Conservation (phyloP, 2,888 invertebrate species). For the Tetheella fluctuosa region DNA sequence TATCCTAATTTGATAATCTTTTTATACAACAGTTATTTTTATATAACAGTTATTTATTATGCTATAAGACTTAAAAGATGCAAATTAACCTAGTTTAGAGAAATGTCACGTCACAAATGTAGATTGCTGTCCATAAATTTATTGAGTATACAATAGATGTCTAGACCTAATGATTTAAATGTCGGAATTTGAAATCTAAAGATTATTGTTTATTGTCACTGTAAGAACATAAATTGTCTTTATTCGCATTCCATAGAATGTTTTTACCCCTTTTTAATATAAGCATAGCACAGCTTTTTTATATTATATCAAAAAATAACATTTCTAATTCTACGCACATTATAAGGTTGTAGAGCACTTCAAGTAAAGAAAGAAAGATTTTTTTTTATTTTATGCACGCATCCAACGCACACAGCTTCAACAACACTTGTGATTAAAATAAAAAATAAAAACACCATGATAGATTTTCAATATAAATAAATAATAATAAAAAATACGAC, state of each 20-base stretch:
- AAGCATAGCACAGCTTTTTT: not conserved
- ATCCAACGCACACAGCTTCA: no score
- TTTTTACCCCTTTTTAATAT: not conserved
- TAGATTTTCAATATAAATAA: no score
- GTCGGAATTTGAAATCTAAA: not conserved
- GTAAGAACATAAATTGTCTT: not conserved
- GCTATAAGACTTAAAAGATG: constrained; percentile 25
- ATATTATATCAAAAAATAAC: not conserved
- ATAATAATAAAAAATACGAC: no score
- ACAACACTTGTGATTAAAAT: no score
- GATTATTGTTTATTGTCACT: not conserved
- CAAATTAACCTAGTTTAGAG: constrained; percentile 19
- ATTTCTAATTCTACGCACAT: not conserved
- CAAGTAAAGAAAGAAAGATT: no score
- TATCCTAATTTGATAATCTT: not conserved
- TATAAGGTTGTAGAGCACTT: not conserved
- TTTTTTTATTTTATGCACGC: no score
- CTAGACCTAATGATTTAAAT: not conserved
- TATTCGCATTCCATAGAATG: not conserved
- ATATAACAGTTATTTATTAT: constrained; percentile 4
- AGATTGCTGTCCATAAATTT: constrained; percentile 1
- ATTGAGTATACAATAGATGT: not conserved
- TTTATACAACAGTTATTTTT: not conserved
- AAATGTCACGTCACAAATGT: constrained; percentile 17
- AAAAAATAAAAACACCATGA: no score